These are phyloP conservation scores for Quadroppia sp. DNA, from an alignment of 2,888 invertebrate species.

Conservation along the genomic window DNA sequence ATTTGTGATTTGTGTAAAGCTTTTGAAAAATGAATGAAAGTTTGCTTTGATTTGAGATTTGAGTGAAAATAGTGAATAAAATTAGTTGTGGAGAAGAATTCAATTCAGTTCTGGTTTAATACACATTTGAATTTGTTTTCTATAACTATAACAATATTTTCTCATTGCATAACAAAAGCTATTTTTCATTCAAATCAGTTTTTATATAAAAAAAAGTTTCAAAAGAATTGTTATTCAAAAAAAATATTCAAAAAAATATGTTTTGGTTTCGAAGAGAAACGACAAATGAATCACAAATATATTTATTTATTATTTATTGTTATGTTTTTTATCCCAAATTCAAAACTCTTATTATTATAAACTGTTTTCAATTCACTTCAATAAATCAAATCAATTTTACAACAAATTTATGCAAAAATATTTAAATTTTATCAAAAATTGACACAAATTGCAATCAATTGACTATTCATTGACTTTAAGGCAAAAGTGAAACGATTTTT, in stretches of 20 bases:
- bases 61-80: neutral
- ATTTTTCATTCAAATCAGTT: constrained; percentile 36
- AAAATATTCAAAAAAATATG: no score
- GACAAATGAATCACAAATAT: constrained; percentile 11
- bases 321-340: neutral
- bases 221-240: constrained; percentile 28
- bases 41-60: constrained; percentile 28
- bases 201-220: neutral
- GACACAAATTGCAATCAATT: no score
- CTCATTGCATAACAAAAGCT: neutral
- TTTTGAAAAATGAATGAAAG: neutral
- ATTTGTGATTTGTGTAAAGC: neutral
- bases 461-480: no score
- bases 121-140: neutral
- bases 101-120: no score
- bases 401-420: neutral
- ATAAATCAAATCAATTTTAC: constrained; percentile 16
- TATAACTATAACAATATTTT: neutral
- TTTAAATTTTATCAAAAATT: neutral
- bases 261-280: neutral
- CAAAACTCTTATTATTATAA: constrained; percentile 5
- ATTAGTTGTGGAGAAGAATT: no score
- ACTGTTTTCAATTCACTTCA: neutral
- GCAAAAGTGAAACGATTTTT: no score
- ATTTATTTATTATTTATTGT: constrained; percentile 22